Conservation (phyloP, 2,797 vertebrate genomes). For the Onychomys leucogaster region DNA sequence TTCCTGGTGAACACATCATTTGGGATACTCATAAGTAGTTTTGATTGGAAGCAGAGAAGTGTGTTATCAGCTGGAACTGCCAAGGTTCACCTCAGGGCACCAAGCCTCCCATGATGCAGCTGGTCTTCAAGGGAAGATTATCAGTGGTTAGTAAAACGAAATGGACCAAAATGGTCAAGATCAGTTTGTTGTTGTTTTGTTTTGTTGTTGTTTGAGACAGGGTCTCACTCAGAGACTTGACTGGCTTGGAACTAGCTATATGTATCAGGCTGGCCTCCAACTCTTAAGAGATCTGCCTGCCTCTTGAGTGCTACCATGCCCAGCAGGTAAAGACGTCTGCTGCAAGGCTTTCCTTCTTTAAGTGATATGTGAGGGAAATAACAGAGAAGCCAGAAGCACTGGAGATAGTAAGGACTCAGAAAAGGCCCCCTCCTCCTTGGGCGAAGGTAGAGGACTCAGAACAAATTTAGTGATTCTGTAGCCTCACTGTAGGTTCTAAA, state of each 20-base stretch:
- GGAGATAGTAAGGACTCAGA: slow-evolving; percentile 12
- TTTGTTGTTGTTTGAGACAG: background rate
- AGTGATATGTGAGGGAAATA: slow-evolving; percentile 71
- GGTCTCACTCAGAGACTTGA: background rate
- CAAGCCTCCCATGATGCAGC: background rate
- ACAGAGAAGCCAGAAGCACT: slow-evolving; percentile 69
- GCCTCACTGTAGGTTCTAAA: slow-evolving; percentile 1
- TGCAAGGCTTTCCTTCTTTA: background rate
- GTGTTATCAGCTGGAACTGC: background rate
- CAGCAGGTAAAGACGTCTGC: slow-evolving; percentile 36
- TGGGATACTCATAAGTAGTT: slow-evolving; percentile 61
- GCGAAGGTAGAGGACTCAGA: slow-evolving; percentile 38
- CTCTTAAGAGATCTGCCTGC: background rate
- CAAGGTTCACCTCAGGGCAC: background rate
- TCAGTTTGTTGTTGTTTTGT: too few species aligned
- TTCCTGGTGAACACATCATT: slow-evolving; percentile 8
- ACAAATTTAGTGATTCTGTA: slow-evolving; percentile 14
- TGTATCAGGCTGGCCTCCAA: background rate
- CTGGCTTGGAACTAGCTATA: background rate
- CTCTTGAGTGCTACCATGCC: background rate
- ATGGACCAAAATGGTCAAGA: background rate
- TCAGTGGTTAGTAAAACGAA: slow-evolving; percentile 69
- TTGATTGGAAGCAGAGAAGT: background rate
- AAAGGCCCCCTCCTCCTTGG: background rate
- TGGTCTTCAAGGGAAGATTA: slow-evolving; percentile 59